Conservation (phyloP, 2,797 vertebrate species). For the Fistularia tabacaria region DNA sequence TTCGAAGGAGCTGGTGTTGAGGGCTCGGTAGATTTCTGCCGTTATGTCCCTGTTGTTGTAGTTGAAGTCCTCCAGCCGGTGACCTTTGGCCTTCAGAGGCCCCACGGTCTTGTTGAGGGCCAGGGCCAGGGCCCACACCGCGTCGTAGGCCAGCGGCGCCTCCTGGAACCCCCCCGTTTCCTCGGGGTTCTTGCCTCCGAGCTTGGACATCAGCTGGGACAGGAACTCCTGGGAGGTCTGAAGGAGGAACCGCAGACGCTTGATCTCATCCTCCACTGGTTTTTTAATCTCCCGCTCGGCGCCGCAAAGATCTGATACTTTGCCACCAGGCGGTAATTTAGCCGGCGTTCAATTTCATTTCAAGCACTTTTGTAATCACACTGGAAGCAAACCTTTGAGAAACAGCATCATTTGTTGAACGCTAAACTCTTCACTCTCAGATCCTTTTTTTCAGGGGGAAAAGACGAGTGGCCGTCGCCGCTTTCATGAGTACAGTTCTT, state of each 20-base stretch:
- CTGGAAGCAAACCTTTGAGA: too few relatives aligned
- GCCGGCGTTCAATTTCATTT: too few relatives aligned
- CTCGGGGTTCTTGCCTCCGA: conserved; percentile 85
- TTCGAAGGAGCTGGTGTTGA: conserved; percentile 93
- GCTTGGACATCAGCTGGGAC: conserved; percentile 82
- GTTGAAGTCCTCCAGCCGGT: conserved; percentile 89
- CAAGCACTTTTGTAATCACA: too few relatives aligned
- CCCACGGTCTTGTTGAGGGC: conserved; percentile 90
- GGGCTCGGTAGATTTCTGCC: conserved; percentile 86
- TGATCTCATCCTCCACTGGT: too few relatives aligned
- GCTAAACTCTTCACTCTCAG: too few relatives aligned
- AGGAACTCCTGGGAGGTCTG: conserved; percentile 92
- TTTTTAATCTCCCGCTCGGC: too few relatives aligned
- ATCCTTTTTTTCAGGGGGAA: too few relatives aligned
- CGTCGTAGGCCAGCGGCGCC: conserved; percentile 89
- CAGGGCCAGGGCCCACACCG: conserved; percentile 89
- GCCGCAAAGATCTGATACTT: too few relatives aligned
- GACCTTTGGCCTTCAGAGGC: conserved; percentile 77
- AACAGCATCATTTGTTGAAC: too few relatives aligned
- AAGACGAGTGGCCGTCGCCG: too few relatives aligned
- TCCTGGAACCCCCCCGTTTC: conserved; percentile 92
- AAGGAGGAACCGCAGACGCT: neutral
- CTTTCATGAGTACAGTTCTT: too few relatives aligned
- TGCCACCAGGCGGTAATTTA: too few relatives aligned
- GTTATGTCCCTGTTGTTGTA: conserved; percentile 92